These are phyloP conservation scores for Catharus minimus DNA, from an alignment of 2,113 vertebrate genomes.

Conservation along the genomic window DNA sequence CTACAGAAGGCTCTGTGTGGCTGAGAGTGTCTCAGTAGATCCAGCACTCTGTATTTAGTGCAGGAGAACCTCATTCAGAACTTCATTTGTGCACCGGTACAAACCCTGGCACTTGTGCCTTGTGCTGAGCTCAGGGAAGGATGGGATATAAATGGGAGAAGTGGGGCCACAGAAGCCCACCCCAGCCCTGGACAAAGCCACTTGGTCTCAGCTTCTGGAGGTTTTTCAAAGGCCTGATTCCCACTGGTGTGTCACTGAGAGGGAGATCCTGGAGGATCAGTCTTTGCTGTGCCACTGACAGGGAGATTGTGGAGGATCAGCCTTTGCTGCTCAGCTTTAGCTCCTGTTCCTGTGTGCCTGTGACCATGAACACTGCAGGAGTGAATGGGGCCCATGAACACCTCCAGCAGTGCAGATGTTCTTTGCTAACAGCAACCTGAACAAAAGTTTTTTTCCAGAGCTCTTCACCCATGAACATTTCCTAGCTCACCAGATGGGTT, in stretches of 20 bases:
- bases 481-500: neutral
- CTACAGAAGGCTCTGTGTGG: neutral
- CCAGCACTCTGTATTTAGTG: neutral
- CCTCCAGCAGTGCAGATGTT: neutral
- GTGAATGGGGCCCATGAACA: accelerated
- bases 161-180: neutral
- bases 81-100: neutral
- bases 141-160: accelerated
- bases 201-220: neutral
- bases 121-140: neutral
- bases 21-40: neutral
- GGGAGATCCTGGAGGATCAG: neutral
- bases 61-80: neutral
- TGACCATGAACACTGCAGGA: neutral
- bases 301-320: neutral
- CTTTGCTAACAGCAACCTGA: neutral
- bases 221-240: neutral
- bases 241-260: too few species aligned
- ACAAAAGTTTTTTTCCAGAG: neutral
- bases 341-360: neutral
- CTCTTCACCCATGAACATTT: neutral
- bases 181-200: neutral
- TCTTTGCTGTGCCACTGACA: neutral
- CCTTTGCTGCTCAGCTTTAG: neutral
- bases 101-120: neutral